Base-by-base conservation (phyloP, 1,140 invertebrate species). In the Camponotus pennsylvanicus region DNA sequence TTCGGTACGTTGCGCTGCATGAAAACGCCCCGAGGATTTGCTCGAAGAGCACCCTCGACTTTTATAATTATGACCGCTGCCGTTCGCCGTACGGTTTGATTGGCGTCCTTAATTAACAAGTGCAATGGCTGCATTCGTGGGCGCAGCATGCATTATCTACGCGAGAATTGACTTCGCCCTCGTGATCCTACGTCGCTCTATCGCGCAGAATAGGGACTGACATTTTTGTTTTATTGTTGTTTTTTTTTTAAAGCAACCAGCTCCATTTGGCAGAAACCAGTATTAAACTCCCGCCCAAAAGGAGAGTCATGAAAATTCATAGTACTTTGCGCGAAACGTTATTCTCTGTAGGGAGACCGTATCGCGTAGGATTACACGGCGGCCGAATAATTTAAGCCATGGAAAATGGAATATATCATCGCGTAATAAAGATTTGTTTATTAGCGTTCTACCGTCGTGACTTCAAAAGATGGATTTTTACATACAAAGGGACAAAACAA, bases 101-200 rank as follows among this genome's bases (percentile, higher is more conserved):
- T 80, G 82, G 87, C 75, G 55, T 73, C 9, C 88, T 88, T 88
- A 89, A 89, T 89, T 88, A 89, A 80, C 76, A 34, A 83, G 49
- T 45, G 79, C 64, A 67, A 64, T 32, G 49, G 15, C 42, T 42
- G 66, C 66, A 70, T 61, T 82, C 52, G 13, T 61, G 27, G 21
- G 18, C 3, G 55, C 79, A n/a, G n/a, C 79, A n/a, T 61, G 69
- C 55, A 37, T 61, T 83, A 63, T 61, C 42, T 45, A 5, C n/a
- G 45, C 55, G 40, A 37, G 40, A 75, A 61, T 61, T 34, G 79
- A 61, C 66, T 49, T 34, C 0, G 32, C 52, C 42, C 69, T 1
- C 11, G 13, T 27, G 34, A 71, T 75, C 3, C n/a, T 52, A 34
- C 34, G 4, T 13, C 40, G 18, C 18, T 45, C 45, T 61, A 45